These are phyloP conservation scores for Trichopoda pennipes DNA, from an alignment of 2,888 invertebrate genomes.

Conservation along the genomic window DNA sequence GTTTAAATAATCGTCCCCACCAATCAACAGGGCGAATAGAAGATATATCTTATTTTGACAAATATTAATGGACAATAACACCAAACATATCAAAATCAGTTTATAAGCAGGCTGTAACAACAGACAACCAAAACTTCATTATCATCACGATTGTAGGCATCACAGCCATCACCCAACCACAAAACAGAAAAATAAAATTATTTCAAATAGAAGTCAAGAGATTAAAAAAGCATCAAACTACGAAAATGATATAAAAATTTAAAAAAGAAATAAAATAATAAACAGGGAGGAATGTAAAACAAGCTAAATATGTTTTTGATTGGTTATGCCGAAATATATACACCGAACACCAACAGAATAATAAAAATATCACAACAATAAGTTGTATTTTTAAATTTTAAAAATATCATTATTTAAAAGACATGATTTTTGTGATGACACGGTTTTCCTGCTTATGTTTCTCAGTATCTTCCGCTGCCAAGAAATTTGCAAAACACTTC, in stretches of 20 bases:
- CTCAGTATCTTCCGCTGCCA: too few relatives aligned
- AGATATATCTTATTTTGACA: constrained; percentile 38
- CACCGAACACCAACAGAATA: not conserved
- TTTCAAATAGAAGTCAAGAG: constrained; percentile 26
- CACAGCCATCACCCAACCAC: constrained; percentile 23
- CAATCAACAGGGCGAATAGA: constrained; percentile 50
- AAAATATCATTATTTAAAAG: too few relatives aligned
- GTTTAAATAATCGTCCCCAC: constrained; percentile 41
- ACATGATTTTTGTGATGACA: too few relatives aligned
- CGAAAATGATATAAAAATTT: constrained; percentile 28
- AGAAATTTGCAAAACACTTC: too few relatives aligned
- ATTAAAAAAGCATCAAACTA: constrained; percentile 12
- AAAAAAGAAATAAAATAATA: constrained; percentile 36
- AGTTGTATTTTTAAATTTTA: too few relatives aligned
- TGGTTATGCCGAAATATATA: not conserved
- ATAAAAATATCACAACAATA: too few relatives aligned
- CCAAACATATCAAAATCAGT: constrained; percentile 3
- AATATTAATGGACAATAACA: constrained; percentile 37
- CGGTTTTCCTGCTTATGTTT: too few relatives aligned
- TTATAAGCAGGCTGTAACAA: constrained; percentile 13
- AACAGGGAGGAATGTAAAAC: not conserved
- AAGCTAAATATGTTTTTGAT: not conserved
- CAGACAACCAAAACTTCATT: constrained; percentile 35
- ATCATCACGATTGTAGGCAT: constrained; percentile 19
- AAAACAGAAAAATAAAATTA: constrained; percentile 23